Base-by-base conservation (phyloP, 2,113 vertebrate genomes). In the Phyllopteryx taeniolatus region DNA sequence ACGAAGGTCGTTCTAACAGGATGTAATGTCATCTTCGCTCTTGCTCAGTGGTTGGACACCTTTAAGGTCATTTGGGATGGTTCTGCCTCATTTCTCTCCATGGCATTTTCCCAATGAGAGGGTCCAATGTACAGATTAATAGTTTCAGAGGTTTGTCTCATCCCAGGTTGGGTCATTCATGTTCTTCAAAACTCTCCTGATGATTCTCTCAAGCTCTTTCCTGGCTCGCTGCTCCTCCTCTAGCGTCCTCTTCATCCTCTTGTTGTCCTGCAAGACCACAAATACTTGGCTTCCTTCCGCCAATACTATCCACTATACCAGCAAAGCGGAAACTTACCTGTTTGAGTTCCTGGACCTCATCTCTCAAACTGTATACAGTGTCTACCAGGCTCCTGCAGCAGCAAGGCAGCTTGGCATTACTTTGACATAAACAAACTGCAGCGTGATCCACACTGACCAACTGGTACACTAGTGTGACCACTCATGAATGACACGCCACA, bases 171-270 rank as follows among this genome's bases (percentile, higher is more conserved):
- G 94, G 86, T 99, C 98, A 1, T 97, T 96, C 94, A 96, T 93
- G 85, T 88, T 96, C 91, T 98, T 98, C 70, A 98, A 88, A 61
- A 98, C 95, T 85, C 94, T 96, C 86, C 95, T 90, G 84, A 99
- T 92, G 70, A 98, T 92, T 74, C 95, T 94, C 84, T 99, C 97
- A 84, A 99, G 91, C 83, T 99, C 98, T 51, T 94, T 96, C 84
- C 98, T 94, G 22, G 96, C 96, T 82, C 95, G 92, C 85, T 99
- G 97, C 68, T 99, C 98, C 78, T 99, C 98, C 87, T 99, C 97
- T 76, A 99, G 78, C 0, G 94, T 97, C 66, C 95, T 94, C 90
- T 94, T 97, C 95, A 99, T 97, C 91, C 96, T 96, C 84, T 98
- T 99, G 88, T 97, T 98, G 88, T 99, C 96, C 98, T 99, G 88